Conservation (phyloP, 1,140 invertebrate genomes). For the Brachionus sp. region DNA sequence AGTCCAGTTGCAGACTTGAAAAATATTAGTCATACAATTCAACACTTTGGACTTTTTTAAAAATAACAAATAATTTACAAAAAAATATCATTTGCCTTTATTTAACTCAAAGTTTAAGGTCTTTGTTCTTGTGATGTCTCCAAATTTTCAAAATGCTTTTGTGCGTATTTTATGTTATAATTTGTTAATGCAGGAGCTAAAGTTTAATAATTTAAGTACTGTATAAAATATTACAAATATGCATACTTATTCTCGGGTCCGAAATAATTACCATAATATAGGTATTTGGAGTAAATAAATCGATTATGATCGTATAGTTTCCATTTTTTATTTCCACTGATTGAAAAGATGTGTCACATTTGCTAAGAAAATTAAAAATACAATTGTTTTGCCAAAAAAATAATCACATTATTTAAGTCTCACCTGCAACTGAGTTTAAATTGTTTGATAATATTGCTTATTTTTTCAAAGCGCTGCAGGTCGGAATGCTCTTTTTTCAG, state of each 20-base stretch:
- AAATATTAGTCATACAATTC: neutral
- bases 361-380: slow-evolving; percentile 62
- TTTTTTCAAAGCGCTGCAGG: slow-evolving; percentile 96
- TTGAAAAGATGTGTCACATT: slow-evolving; percentile 94
- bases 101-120: neutral
- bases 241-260: slow-evolving; percentile 79
- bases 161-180: slow-evolving; percentile 45
- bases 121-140: slow-evolving; percentile 30
- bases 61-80: neutral
- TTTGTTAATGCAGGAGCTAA: slow-evolving; percentile 43
- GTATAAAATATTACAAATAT: neutral
- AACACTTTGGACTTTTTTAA: neutral
- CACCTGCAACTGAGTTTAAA: slow-evolving; percentile 89
- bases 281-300: slow-evolving; percentile 96
- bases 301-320: slow-evolving; percentile 94
- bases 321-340: slow-evolving; percentile 91
- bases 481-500: slow-evolving; percentile 84
- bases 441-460: slow-evolving; percentile 99
- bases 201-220: neutral
- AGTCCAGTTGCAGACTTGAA: neutral
- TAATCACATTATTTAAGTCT: slow-evolving; percentile 39
- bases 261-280: slow-evolving; percentile 99
- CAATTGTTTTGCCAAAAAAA: too few species aligned
- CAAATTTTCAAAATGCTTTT: slow-evolving; percentile 43
- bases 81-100: neutral